Percentiles rank a stretch among this genome's conserved stretches.
Conservation (phyloP, 1,140 invertebrate genomes). For the Drosophila equinoxialis region DNA sequence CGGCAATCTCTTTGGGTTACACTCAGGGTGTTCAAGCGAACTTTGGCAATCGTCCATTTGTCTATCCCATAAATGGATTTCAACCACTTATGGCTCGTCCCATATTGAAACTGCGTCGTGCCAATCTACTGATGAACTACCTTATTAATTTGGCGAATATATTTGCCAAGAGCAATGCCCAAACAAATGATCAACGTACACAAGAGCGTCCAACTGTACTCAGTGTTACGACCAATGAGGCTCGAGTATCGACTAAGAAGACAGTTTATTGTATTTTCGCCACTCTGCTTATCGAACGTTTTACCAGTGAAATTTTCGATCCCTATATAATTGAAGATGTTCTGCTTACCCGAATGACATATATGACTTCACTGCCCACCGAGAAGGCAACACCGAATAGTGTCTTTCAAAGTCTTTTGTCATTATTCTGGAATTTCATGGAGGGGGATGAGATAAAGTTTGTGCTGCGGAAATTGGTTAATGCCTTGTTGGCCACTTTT, state of each 20-base stretch:
- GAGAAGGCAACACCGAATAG: constrained; percentile 63
- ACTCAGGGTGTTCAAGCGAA: constrained; percentile 91
- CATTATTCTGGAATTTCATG: constrained; percentile 88
- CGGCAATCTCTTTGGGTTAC: constrained; percentile 89
- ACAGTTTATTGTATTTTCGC: constrained; percentile 84
- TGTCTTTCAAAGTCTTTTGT: constrained; percentile 72
- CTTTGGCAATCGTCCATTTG: constrained; percentile 89
- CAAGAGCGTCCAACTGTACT: neutral
- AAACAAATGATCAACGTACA: constrained; percentile 3
- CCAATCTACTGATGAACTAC: constrained; percentile 85
- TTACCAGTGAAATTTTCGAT: constrained; percentile 85
- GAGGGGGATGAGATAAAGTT: constrained; percentile 87
- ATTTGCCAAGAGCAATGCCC: constrained; percentile 70
- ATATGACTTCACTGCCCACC: constrained; percentile 55
- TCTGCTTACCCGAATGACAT: constrained; percentile 83
- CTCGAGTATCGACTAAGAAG: constrained; percentile 73
- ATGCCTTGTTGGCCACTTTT: constrained; percentile 85
- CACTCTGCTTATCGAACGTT: constrained; percentile 84
- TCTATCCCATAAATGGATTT: constrained; percentile 89
- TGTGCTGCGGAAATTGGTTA: constrained; percentile 86
- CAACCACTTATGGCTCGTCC: constrained; percentile 87
- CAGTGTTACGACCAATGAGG: constrained; percentile 35
- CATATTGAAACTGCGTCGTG: constrained; percentile 84
- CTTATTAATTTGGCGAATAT: constrained; percentile 84
- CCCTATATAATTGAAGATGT: constrained; percentile 85